These are phyloP conservation scores for Corythucha ciliata DNA, from an alignment of 2,888 invertebrate species.

Conservation along the genomic window DNA sequence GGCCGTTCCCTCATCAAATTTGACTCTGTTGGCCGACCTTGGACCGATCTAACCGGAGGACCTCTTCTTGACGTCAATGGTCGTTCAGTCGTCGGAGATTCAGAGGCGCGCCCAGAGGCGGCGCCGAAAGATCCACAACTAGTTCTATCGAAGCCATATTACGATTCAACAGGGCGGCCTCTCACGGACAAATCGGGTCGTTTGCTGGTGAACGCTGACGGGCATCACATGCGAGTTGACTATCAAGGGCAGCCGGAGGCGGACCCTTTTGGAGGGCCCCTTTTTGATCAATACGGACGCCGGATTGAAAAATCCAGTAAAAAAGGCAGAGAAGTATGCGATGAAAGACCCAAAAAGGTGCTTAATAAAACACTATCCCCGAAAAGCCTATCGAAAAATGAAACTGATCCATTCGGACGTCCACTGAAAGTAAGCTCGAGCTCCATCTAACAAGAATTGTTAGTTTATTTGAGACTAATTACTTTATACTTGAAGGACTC, in stretches of 20 bases:
- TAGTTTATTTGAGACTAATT: background rate
- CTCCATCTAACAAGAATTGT: background rate
- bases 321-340: conserved; percentile 25
- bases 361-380: background rate
- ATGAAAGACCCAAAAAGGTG: background rate
- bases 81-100: conserved; percentile 4
- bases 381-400: background rate
- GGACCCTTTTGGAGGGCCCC: conserved; percentile 17
- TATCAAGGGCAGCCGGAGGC: conserved; percentile 21
- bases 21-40: conserved; percentile 6
- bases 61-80: conserved; percentile 11
- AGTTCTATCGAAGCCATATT: background rate
- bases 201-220: conserved; percentile 12
- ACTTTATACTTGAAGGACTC: conserved; percentile 9
- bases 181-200: conserved; percentile 8
- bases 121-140: background rate
- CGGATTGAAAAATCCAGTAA: too few species aligned
- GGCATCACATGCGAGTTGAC: conserved; percentile 6
- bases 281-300: conserved; percentile 28
- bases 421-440: conserved; percentile 3
- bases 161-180: conserved; percentile 4
- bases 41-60: conserved; percentile 4
- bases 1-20: conserved; percentile 12
- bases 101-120: conserved; percentile 9
- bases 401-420: conserved; percentile 13